Evolutionary conservation across 2,888 invertebrate genomes (phyloP), one percentile per base, ranked within the genome.

Genomic region (Thymelicus acteon): DNA sequence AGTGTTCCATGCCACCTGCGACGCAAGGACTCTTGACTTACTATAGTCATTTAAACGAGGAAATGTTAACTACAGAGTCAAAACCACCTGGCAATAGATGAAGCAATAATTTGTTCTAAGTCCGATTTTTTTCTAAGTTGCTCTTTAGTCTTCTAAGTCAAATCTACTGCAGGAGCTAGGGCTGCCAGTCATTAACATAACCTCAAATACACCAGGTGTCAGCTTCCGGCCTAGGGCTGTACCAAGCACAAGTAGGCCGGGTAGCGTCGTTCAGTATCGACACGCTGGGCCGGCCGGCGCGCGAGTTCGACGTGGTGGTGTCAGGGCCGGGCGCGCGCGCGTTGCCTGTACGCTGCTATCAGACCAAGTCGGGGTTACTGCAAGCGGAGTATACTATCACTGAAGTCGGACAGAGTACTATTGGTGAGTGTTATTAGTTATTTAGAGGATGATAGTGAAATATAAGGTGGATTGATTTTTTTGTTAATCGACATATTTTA

Each of bases 291-390:
- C 94, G 97, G 62, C 96, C 97, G 1, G 97, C 97, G 0, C 94
- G 98, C 70, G 98, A 98, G 85, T 98, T 98, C 83, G 98, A 98
- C 86, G 98, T 98, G 0, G 97, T 98, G 0, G 97, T 97, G 1
- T 97, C 97, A 0, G 97, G 97, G 0, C 97, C 97, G 0, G 96
- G 96, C 7, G 95, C 97, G 0, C 95, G 96, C 75, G 97, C 97
- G 0, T 94, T 98, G 57, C 98, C 98, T 0, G 98, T 99, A 4
- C 88, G 98, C 72, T 99, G 99, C 84, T 98, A 98, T 87, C 98
- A 98, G 85, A 99, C 99, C 73, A 98, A 99, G 82, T 98, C 99
- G 73, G 99, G 99, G 2, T 97, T 98, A 82, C 94, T 99, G 70
- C 96, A 98, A 85, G 99, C 99, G 0, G 99, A 99, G 89, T 99